phyloP scores from a whole-genome alignment of 2,113 vertebrate species.

The Lutjanus erythropterus region DNA sequence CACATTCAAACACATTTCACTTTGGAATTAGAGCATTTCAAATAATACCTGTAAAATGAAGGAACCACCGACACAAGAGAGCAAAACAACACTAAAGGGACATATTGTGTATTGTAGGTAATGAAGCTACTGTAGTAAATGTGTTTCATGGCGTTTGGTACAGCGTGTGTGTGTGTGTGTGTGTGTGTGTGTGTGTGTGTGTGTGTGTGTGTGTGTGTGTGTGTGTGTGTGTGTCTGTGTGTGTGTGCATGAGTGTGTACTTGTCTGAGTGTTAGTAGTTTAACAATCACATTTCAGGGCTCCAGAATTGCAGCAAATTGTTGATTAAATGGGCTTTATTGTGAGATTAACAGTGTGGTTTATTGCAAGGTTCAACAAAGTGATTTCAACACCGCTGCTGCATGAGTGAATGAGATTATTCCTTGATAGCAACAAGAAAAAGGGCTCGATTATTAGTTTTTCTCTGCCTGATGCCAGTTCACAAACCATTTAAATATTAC shows the following conservation, averaged over 20 bases:
- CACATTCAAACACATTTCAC: slow-evolving; percentile 1
- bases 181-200: background rate
- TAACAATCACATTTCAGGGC: slow-evolving; percentile 23
- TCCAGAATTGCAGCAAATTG: slow-evolving; percentile 6
- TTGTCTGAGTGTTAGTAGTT: background rate
- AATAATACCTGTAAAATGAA: background rate
- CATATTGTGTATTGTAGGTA: background rate
- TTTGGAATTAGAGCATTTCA: background rate
- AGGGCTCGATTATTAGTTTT: background rate
- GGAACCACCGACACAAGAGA: too few relatives aligned
- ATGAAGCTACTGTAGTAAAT: background rate
- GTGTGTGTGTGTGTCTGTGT: background rate
- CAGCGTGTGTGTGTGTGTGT: background rate
- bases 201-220: background rate
- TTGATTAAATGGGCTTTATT: slow-evolving; percentile 32
- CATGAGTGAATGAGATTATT: slow-evolving; percentile 27
- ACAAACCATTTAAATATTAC: background rate
- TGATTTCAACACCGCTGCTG: slow-evolving; percentile 9
- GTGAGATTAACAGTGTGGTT: slow-evolving; percentile 28
- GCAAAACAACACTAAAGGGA: slow-evolving; percentile 1
- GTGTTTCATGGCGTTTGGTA: too few relatives aligned
- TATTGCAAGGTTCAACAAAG: slow-evolving; percentile 37
- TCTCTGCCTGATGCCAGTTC: slow-evolving; percentile 3
- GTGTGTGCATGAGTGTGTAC: background rate
- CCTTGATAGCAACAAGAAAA: slow-evolving; percentile 4